Evolutionary conservation across 1,140 invertebrate species (phyloP), one percentile per base, ranked within the genome.

Genomic region (Nasonia vitripennis): DNA sequence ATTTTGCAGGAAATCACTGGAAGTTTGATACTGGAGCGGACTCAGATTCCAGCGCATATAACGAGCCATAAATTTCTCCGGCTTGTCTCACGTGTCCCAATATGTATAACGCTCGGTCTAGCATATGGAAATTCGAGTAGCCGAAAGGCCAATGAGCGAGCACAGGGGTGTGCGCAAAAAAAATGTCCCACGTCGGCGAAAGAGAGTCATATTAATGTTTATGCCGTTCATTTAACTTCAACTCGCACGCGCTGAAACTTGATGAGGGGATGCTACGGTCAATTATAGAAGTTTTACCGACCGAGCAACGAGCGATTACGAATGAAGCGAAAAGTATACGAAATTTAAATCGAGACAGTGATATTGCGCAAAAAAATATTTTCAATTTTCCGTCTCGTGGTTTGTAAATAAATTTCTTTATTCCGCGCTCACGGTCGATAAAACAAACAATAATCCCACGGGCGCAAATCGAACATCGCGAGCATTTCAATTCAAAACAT

Each of bases 51-150:
- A 34, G n/a, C 10, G 45, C 78, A 67, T 75, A 75, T 85, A 85
- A 85, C 68, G 70, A 80, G 78, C 78, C 83, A 85, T 85, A 85
- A 85, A 85, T 80, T 84, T 80, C 78, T 62, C 68, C n/a, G 70
- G 2, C 37, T 45, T 51, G 83, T 80, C n/a, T 80, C 83, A 74
- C 70, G 68, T 85, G 12, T 85, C 77, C 45, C 45, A 80, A 85
- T 85, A 85, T 85, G 78, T 85, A 81, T 84, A 78, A 74, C 48
- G 31, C 31, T 2, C 48, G 7, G n/a, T 48, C 17, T 31, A n/a
- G 48, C 83, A 45, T 75, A 75, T 80, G 78, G 83, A 80, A 80
- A 85, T 85, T 85, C 48, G 83, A 80, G 83, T 85, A 75, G 83
- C 27, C 31, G 14, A 77, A 77, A 77, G n/a, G 34, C 78, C 62